Conservation (phyloP, 2,113 vertebrate genomes). For the Alouatta palliata region DNA sequence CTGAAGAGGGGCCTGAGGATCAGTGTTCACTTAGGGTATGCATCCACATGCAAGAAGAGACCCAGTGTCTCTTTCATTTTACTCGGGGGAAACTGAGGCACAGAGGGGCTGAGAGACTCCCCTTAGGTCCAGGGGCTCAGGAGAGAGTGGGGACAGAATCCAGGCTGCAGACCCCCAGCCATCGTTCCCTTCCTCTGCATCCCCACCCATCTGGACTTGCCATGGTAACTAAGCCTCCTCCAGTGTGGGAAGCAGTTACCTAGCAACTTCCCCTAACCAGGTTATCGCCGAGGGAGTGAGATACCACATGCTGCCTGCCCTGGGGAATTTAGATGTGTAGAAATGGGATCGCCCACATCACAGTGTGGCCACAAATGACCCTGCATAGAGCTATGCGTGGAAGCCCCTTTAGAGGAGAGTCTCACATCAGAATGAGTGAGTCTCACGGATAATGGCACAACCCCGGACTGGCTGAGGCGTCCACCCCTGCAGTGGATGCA, state of each 20-base stretch:
- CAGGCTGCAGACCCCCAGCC: neutral
- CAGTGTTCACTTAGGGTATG: neutral
- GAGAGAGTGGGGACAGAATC: neutral
- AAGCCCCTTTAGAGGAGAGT: neutral
- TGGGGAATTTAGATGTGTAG: slow-evolving; percentile 29
- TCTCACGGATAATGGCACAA: neutral
- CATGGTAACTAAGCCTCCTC: slow-evolving; percentile 67
- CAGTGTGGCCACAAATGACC: neutral
- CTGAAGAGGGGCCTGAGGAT: neutral
- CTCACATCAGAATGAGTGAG: neutral
- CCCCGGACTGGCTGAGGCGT: neutral
- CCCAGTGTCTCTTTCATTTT: neutral
- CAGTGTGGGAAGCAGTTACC: slow-evolving; percentile 64
- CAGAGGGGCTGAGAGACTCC: neutral
- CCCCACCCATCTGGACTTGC: slow-evolving; percentile 57
- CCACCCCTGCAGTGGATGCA: neutral
- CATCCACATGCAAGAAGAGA: neutral
- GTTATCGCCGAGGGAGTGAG: slow-evolving; percentile 58
- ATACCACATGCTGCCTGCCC: neutral
- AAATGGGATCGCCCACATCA: neutral
- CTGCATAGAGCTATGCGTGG: neutral
- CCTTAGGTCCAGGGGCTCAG: neutral
- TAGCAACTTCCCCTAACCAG: slow-evolving; percentile 75
- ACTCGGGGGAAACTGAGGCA: neutral
- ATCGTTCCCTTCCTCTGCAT: neutral